These are phyloP conservation scores for Venturia canescens DNA, from an alignment of 1,140 invertebrate species.

Conservation along the genomic window DNA sequence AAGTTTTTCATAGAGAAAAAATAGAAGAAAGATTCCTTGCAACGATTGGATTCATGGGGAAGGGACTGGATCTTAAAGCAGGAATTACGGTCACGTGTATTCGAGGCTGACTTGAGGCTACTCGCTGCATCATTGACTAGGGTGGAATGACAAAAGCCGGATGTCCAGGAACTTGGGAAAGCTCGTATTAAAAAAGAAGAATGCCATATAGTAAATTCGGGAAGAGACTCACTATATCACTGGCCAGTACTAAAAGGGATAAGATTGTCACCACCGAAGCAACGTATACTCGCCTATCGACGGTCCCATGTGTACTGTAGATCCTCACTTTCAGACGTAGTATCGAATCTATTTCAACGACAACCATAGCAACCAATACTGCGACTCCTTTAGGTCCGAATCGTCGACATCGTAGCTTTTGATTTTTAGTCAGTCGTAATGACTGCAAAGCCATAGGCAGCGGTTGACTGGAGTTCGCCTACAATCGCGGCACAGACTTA, in stretches of 20 bases:
- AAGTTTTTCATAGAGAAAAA: neutral
- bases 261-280: slow-evolving; percentile 66
- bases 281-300: slow-evolving; percentile 48
- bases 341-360: slow-evolving; percentile 5
- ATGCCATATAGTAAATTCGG: slow-evolving; percentile 36
- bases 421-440: slow-evolving; percentile 66
- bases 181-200: neutral
- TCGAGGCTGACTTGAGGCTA: neutral
- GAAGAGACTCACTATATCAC: slow-evolving; percentile 50
- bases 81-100: too few species aligned
- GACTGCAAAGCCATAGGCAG: slow-evolving; percentile 48
- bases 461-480: neutral
- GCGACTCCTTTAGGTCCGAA: slow-evolving; percentile 56
- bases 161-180: neutral
- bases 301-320: slow-evolving; percentile 70
- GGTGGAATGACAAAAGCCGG: neutral
- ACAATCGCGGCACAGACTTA: slow-evolving; percentile 40
- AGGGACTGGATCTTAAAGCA: too few species aligned
- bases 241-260: slow-evolving; percentile 57
- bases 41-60: neutral
- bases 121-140: neutral
- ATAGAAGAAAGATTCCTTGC: neutral
- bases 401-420: slow-evolving; percentile 66
- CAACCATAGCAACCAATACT: slow-evolving; percentile 11
- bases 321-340: slow-evolving; percentile 58